phyloP scores from a whole-genome alignment of 2,113 vertebrate genomes.

The Dicrurus megarhynchus region DNA sequence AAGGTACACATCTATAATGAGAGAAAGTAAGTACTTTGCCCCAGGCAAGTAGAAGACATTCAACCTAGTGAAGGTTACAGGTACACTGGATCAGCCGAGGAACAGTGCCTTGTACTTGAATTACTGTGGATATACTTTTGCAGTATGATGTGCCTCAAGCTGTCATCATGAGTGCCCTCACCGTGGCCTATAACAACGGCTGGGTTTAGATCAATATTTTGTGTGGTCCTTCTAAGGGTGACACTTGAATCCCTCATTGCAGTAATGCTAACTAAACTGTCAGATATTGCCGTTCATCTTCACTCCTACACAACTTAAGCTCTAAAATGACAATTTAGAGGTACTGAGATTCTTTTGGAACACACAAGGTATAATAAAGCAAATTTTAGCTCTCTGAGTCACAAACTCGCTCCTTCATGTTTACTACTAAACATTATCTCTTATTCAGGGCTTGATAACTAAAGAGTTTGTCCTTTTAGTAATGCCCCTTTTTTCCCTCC shows the following conservation, averaged over 20 bases:
- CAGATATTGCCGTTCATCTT: not conserved
- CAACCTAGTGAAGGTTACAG: not conserved
- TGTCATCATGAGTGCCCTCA: not conserved
- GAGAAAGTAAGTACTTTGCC: not conserved
- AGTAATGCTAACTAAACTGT: not conserved
- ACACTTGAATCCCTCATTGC: not conserved
- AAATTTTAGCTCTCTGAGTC: not conserved
- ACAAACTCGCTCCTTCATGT: not conserved
- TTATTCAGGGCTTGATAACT: not conserved
- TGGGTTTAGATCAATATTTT: not conserved
- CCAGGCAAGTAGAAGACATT: not conserved
- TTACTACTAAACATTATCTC: not conserved
- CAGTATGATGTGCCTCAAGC: not conserved
- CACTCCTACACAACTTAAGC: not conserved
- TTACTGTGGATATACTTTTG: not conserved
- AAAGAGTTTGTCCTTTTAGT: not conserved
- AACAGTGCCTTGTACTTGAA: not conserved
- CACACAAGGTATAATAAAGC: not conserved
- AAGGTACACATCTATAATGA: not conserved
- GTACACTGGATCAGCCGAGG: fast-evolving
- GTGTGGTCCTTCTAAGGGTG: not conserved
- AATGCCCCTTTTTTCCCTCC: not conserved
- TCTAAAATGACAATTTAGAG: not conserved
- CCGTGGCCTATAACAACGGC: not conserved
- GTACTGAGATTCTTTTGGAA: not conserved